Evolutionary conservation across 1,140 invertebrate genomes (phyloP), one percentile per base, ranked within the genome.

Genomic region (Monochamus saltuarius): DNA sequence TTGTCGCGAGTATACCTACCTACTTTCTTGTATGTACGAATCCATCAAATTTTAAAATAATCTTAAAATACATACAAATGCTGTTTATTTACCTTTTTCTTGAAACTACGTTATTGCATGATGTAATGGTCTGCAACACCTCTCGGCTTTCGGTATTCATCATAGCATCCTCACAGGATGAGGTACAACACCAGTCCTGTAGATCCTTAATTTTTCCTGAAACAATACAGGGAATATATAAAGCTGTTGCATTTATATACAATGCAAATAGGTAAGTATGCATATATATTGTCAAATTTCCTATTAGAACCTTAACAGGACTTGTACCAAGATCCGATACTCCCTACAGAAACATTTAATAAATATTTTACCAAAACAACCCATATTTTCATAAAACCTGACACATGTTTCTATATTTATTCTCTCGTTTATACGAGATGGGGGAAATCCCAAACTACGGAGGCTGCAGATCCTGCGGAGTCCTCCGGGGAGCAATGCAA

Each of bases 61-160:
- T n/a, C n/a, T n/a, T n/a, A n/a, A n/a, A n/a, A n/a, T n/a, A n/a
- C 22, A 29, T 6, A 29, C 22, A 29, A 29, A 29, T 29, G 22
- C 22, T 29, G 22, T 29, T 29, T n/a, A n/a, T 29, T 29, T 68
- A 74, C 72, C 71, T 68, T 67, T 62, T 67, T 54, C 62, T 70
- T 4, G 66, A 46, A 34, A 70, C 73, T n/a, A 74, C 67, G 61
- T 75, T 75, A 56, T 62, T 71, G 61, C 74, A 75, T 39, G 74
- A 71, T 29, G 74, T 74, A 14, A 75, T 75, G 0, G 68, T 67
- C 62, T 75, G 74, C n/a, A 75, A 61, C 53, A 75, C 72, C 64
- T 75, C 74, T 35, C 74, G 56, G 47, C 68, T 70, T 58, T 74
- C 72, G n/a, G 47, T 45, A 50, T 49, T 68, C 38, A 54, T 72